phyloP scores from a whole-genome alignment of 2,888 invertebrate species.

The Dasypolia templi region DNA sequence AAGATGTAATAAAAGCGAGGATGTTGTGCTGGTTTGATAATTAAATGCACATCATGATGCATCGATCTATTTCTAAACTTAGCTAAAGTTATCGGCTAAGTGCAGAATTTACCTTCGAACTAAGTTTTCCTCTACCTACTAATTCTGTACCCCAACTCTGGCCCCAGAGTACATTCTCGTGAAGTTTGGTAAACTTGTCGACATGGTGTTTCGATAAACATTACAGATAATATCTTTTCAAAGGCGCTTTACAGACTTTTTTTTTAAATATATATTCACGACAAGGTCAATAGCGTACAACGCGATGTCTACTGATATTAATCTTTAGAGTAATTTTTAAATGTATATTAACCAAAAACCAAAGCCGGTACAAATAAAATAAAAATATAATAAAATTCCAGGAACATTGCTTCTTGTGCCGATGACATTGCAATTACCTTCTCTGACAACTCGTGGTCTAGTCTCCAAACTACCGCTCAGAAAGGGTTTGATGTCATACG shows the following conservation, averaged over 20 bases:
- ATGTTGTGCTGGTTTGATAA: not conserved
- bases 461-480: too few relatives aligned
- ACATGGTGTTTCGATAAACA: slow-evolving; percentile 51
- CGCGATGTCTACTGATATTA: slow-evolving; percentile 9
- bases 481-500: too few relatives aligned
- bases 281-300: slow-evolving; percentile 28
- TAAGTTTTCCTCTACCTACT: slow-evolving; percentile 41
- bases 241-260: slow-evolving; percentile 13
- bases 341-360: not conserved
- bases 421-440: too few relatives aligned
- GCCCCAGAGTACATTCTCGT: slow-evolving; percentile 30
- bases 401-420: too few relatives aligned
- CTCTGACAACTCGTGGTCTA: too few relatives aligned
- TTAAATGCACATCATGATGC: slow-evolving; percentile 27
- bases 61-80: slow-evolving; percentile 22
- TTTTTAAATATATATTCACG: slow-evolving; percentile 41
- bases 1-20: not conserved
- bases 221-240: slow-evolving; percentile 49
- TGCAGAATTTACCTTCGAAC: slow-evolving; percentile 37
- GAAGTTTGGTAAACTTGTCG: slow-evolving; percentile 46
- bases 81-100: slow-evolving; percentile 18
- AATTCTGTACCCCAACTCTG: slow-evolving; percentile 39
- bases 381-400: too few relatives aligned
- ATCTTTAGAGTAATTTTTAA: slow-evolving; percentile 8
- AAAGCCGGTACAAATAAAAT: not conserved